Percentiles rank a stretch among this genome's conserved stretches.
phyloP scores from a whole-genome alignment of 2,113 vertebrate species.

The Antechinus flavipes region DNA sequence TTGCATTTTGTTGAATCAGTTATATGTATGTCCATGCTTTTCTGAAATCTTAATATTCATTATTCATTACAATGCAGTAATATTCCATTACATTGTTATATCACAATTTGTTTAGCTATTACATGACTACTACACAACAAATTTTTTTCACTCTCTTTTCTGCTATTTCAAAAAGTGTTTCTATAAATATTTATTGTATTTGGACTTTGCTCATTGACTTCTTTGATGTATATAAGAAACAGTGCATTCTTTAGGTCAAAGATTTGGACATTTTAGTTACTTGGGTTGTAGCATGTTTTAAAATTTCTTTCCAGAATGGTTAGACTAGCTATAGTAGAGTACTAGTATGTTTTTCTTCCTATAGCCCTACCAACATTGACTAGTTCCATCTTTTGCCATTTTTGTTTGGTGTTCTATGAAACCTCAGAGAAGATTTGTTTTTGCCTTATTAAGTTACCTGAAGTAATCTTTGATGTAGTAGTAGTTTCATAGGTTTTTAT shows the following conservation, averaged over 20 bases:
- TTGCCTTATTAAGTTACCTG: neutral
- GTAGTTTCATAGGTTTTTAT: neutral
- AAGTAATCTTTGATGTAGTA: neutral
- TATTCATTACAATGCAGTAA: neutral
- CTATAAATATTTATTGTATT: neutral
- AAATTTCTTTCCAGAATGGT: neutral
- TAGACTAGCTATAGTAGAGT: neutral
- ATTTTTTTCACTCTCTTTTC: neutral
- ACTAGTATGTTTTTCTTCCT: neutral
- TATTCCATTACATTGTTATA: neutral
- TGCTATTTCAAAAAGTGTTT: neutral
- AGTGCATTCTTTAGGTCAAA: neutral
- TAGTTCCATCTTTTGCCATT: neutral
- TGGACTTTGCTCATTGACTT: neutral
- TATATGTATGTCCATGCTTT: neutral
- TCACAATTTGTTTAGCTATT: neutral
- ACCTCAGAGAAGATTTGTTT: neutral
- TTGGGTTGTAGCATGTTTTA: neutral
- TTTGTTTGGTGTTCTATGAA: neutral
- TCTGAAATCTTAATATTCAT: neutral
- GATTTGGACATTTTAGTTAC: neutral
- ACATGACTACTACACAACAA: neutral
- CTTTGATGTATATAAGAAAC: neutral
- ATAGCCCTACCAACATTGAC: neutral
- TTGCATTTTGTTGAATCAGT: neutral